These are phyloP conservation scores for Carterocephalus palaemon DNA, from an alignment of 2,888 invertebrate species.

Conservation along the genomic window DNA sequence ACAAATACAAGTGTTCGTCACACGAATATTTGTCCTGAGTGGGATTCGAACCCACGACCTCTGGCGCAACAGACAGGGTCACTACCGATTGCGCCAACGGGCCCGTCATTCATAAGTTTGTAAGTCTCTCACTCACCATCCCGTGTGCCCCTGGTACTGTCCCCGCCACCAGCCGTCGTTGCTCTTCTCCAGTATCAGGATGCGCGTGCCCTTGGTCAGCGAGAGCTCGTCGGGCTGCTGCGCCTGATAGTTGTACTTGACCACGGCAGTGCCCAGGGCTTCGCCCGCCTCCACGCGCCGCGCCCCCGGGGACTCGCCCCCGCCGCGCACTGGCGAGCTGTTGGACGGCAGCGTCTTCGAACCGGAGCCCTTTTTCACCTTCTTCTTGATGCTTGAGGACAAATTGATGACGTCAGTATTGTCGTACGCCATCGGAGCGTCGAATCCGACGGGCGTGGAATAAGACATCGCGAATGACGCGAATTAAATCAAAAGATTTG, in stretches of 20 bases:
- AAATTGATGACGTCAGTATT: too few relatives aligned
- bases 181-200: conserved; percentile 97
- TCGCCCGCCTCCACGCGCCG: conserved; percentile 90
- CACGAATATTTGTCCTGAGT: too few relatives aligned
- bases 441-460: too few relatives aligned
- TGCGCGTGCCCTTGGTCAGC: conserved; percentile 95
- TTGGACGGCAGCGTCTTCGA: conserved; percentile 92
- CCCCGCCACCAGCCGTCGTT: conserved; percentile 99
- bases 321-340: conserved; percentile 88
- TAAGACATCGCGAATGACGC: too few relatives aligned
- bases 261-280: conserved; percentile 92
- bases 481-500: neutral
- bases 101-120: too few relatives aligned
- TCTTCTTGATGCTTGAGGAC: conserved; percentile 89
- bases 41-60: too few relatives aligned
- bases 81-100: too few relatives aligned
- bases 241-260: conserved; percentile 96
- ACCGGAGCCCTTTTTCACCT: conserved; percentile 89
- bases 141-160: conserved; percentile 81
- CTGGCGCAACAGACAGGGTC: too few relatives aligned
- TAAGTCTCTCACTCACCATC: conserved; percentile 78
- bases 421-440: too few relatives aligned
- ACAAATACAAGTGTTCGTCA: too few relatives aligned
- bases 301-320: conserved; percentile 46
- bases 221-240: conserved; percentile 97